These are phyloP conservation scores for Xyrichtys novacula DNA, from an alignment of 2,797 vertebrate genomes.

Conservation along the genomic window DNA sequence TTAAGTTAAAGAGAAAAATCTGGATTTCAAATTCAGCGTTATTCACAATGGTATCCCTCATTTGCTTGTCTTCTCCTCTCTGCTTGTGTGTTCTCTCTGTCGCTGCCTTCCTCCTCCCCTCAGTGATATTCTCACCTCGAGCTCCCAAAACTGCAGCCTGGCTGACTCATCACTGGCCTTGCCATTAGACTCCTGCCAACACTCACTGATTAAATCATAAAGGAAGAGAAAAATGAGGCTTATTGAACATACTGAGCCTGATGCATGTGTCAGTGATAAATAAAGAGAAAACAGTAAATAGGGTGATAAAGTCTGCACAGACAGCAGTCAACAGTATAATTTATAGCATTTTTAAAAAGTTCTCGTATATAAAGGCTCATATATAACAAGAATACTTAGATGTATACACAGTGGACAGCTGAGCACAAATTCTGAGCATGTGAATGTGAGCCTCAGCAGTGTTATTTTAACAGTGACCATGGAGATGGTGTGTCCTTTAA, in stretches of 20 bases:
- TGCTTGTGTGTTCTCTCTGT: constrained; percentile 68
- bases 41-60: constrained; percentile 56
- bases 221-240: constrained; percentile 70
- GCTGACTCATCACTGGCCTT: constrained; percentile 85
- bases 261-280: constrained; percentile 72
- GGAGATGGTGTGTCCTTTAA: constrained; percentile 32
- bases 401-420: constrained; percentile 38
- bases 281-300: constrained; percentile 66
- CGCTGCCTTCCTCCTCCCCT: constrained; percentile 70
- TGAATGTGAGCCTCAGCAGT: constrained; percentile 22
- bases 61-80: constrained; percentile 50
- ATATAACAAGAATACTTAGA: constrained; percentile 45
- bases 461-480: constrained; percentile 42
- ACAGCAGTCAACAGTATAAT: constrained; percentile 55
- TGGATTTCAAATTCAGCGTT: constrained; percentile 49
- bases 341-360: constrained; percentile 52
- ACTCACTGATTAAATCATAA: constrained; percentile 85
- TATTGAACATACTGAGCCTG: constrained; percentile 66
- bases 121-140: constrained; percentile 84
- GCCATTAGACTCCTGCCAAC: constrained; percentile 84
- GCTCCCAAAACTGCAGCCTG: constrained; percentile 81
- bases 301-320: constrained; percentile 53
- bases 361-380: constrained; percentile 34
- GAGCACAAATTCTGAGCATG: constrained; percentile 39
- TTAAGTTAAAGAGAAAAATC: constrained; percentile 24